phyloP scores from a whole-genome alignment of 2,888 invertebrate genomes.

The Leptinotarsa rubiginosa region DNA sequence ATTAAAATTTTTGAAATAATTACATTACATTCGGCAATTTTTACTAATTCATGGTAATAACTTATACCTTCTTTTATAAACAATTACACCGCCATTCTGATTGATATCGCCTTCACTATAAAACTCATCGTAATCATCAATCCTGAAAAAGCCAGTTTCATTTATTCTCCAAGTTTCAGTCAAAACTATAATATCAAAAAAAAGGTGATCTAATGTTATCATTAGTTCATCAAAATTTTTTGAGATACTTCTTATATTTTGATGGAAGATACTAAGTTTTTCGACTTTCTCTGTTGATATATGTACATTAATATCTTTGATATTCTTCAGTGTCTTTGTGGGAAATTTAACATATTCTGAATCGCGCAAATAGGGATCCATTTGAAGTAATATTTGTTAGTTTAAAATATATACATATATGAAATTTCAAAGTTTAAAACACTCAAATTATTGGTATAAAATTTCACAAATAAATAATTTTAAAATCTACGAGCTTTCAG shows the following conservation, averaged over 20 bases:
- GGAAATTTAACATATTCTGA: background rate
- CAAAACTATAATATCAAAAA: too few species aligned
- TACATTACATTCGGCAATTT: background rate
- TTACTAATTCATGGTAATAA: background rate
- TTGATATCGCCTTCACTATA: slow-evolving; percentile 3
- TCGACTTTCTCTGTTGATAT: background rate
- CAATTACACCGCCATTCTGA: background rate
- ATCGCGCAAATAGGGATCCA: background rate
- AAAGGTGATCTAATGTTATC: too few species aligned
- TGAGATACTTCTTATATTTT: background rate
- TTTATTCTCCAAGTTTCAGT: too few species aligned
- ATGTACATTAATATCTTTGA: background rate
- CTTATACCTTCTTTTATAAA: background rate
- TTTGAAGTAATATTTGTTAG: too few species aligned
- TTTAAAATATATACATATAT: too few species aligned
- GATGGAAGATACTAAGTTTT: background rate
- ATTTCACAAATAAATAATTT: too few species aligned
- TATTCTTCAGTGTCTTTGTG: background rate
- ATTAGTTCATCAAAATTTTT: too few species aligned
- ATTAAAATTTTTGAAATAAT: background rate
- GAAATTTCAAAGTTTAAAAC: too few species aligned
- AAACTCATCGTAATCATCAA: background rate
- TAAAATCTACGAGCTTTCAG: too few species aligned
- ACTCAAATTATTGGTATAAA: too few species aligned
- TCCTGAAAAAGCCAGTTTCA: too few species aligned